Conservation (phyloP, 2,113 vertebrate genomes). For the Podarcis cretensis region DNA sequence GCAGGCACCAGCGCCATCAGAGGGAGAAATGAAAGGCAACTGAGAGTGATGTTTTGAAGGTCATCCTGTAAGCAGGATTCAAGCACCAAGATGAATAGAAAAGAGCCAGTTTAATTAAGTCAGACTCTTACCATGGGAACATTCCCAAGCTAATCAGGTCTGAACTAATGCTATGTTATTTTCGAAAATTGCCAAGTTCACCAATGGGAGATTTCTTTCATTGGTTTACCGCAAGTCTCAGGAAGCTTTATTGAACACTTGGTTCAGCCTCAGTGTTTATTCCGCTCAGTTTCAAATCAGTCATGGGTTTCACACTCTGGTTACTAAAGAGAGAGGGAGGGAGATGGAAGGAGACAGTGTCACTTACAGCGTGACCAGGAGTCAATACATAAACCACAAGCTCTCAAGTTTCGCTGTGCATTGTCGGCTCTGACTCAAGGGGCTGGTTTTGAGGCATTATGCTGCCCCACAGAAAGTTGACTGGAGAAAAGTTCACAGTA, state of each 20-base stretch:
- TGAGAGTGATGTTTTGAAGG: neutral
- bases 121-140: neutral
- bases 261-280: neutral
- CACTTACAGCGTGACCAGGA: neutral
- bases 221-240: neutral
- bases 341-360: neutral
- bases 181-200: slow-evolving; percentile 1
- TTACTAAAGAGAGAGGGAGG: neutral
- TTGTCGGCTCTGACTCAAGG: neutral
- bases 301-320: neutral
- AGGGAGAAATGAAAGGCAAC: neutral
- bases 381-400: neutral
- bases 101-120: neutral
- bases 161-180: neutral
- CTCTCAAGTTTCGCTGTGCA: neutral
- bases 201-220: neutral
- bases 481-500: neutral
- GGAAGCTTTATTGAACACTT: neutral
- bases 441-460: neutral
- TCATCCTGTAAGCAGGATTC: neutral
- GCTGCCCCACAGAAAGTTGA: neutral
- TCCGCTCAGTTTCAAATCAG: neutral
- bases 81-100: neutral
- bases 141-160: neutral
- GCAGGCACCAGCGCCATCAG: neutral